Base-by-base conservation (phyloP, 2,113 vertebrate genomes). In the Periophthalmus modestus region DNA sequence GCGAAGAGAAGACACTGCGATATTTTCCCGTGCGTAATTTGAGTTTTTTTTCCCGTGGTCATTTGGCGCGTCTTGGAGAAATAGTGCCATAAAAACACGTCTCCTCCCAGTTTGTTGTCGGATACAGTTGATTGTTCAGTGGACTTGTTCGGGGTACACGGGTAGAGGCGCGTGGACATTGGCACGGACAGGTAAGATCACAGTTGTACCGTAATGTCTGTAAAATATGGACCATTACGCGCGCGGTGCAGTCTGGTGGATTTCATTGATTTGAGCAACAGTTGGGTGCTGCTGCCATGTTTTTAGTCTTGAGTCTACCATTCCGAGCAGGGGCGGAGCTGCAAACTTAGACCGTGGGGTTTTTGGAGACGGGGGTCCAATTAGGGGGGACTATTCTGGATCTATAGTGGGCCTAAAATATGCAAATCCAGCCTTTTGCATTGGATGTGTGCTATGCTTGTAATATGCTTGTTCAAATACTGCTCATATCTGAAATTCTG, bases 31-130 rank as follows among this genome's bases (percentile, higher is more conserved):
- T 33, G 33, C 58, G 46, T 68, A 11, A 75, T 55, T 47, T 16
- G 21, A 68, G 82, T 80, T 77, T 81, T 77, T 81, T 68, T 62
- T 21, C 63, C 11, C 55, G 12, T 52, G 66, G 34, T 78, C 54
- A 50, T 54, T 0, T 71, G 77, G 68, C 59, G 12, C 24, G 43
- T 77, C 82, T 79, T 72, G 87, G 70, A 66, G 71, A 52, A 72
- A 80, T 77, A 75, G 81, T 85, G 82, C 84, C 80, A 84, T 6
- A 76, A 75, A 67, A n/a, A 82, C 77, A 86, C 80, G 84, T 91
- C 86, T 86, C 90, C 90, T 90, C 84, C 89, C 89, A 83, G 83
- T 74, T 73, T 90, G 87, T 86, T 86, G 89, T 85, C 91, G 89
- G 91, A 88, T 73, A 82, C 86, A 71, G 66, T 78, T 79, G 33